Base-by-base conservation (phyloP, 2,113 vertebrate species). In the Scartelaos histophorus region DNA sequence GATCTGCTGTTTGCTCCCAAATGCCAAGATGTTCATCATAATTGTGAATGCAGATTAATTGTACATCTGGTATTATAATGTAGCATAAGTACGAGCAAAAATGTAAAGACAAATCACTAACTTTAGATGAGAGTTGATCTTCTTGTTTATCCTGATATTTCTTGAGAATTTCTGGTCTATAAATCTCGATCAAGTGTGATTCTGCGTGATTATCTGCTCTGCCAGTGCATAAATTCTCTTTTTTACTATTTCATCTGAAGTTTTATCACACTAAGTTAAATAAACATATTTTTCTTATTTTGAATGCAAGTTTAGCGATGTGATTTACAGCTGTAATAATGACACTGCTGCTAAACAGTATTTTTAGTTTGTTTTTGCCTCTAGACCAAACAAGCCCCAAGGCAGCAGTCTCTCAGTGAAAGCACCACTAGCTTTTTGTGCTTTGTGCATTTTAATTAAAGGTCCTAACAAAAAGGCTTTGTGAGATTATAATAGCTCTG, bases 401-500 rank as follows among this genome's bases (percentile, higher is more conserved):
- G 45, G 7, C 46, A n/a, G 51, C 67, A 58, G 25, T 72, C 61
- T 38, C 62, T 77, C 61, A 47, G n/a, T 57, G 68, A 29, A 76
- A 83, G 58, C 34, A 25, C 19, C n/a, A 19, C 22, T 22, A 70
- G 10, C 54, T 79, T 76, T 73, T 61, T 66, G 73, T 45, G 22
- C 43, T 71, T 25, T 73, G 43, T 34, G 66, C 71, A 56, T 80
- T 86, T 82, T 82, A 79, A 85, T 85, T 84, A 85, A 87, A 82
- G 79, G 71, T 76, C 75, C 81, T 29, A 67, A 66, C 24, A 56
- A 43, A 74, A 84, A 73, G 70, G 34, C 13, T 64, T 89, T 74
- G 67, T 56, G 21, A 22, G 45, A 73, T 24, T 62, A 22, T 76
- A 78, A 79, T 82, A 64, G 76, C 49, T 87, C 72, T 73, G 34